These are phyloP conservation scores for Acanthurus lineatus DNA, from an alignment of 2,797 vertebrate genomes.

Conservation along the genomic window DNA sequence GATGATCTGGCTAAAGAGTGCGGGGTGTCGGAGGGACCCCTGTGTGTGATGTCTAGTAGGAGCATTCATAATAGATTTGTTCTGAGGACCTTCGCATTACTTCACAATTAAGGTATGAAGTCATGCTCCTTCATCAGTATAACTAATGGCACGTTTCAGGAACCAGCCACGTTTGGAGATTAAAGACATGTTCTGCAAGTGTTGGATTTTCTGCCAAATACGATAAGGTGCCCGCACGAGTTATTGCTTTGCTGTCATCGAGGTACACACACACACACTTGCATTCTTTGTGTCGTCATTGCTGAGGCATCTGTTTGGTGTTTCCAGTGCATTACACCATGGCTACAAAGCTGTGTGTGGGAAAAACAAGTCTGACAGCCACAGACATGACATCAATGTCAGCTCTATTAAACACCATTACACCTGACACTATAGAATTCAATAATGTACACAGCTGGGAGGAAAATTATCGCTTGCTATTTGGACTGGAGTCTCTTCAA, in stretches of 20 bases:
- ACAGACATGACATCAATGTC: conserved; percentile 44
- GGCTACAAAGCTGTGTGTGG: conserved; percentile 32
- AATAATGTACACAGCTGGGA: conserved; percentile 11
- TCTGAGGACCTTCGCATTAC: conserved; percentile 80
- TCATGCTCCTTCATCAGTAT: conserved; percentile 83
- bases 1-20: conserved; percentile 68
- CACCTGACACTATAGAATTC: conserved; percentile 24
- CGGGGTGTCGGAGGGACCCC: conserved; percentile 60
- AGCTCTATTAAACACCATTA: conserved; percentile 31
- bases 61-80: conserved; percentile 86
- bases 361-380: conserved; percentile 37
- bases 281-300: conserved; percentile 57
- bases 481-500: conserved; percentile 17
- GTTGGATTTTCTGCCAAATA: conserved; percentile 75
- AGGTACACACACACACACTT: conserved; percentile 25
- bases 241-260: conserved; percentile 63
- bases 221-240: conserved; percentile 67
- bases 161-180: conserved; percentile 72
- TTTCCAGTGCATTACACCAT: conserved; percentile 64
- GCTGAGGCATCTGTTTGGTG: conserved; percentile 58
- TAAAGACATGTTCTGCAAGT: conserved; percentile 62
- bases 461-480: conserved; percentile 21
- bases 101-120: conserved; percentile 83
- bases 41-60: conserved; percentile 67
- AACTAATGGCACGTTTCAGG: conserved; percentile 79